phyloP scores from a whole-genome alignment of 1,140 invertebrate genomes.

The Drosophila littoralis region DNA sequence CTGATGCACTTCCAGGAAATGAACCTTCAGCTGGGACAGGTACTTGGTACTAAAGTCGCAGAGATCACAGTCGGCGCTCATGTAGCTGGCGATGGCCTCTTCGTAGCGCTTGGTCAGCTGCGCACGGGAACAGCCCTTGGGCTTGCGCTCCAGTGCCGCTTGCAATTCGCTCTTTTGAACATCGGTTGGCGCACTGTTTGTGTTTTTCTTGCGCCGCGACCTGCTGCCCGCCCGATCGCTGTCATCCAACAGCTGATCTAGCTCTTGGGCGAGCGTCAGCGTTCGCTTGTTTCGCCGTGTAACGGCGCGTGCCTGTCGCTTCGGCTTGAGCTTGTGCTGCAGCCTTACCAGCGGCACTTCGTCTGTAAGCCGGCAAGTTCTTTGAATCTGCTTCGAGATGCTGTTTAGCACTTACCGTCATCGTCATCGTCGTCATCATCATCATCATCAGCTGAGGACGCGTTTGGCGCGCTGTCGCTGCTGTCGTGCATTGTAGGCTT shows the following conservation, averaged over 20 bases:
- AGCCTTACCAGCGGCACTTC: conserved; percentile 62
- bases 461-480: conserved; percentile 2
- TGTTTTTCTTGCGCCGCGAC: conserved; percentile 27
- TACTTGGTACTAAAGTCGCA: conserved; percentile 64
- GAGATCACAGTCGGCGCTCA: conserved; percentile 75
- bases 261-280: conserved; percentile 37
- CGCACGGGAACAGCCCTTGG: conserved; percentile 67
- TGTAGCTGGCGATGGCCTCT: conserved; percentile 70
- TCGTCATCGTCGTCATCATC: conserved; percentile 7
- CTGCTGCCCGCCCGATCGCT: conserved; percentile 2
- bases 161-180: conserved; percentile 53
- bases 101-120: conserved; percentile 69
- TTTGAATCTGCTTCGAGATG: too few species aligned
- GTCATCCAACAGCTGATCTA: conserved; percentile 51
- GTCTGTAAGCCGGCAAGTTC: conserved; percentile 27
- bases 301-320: conserved; percentile 29
- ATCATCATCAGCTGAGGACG: conserved; percentile 27
- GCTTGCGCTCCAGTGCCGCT: conserved; percentile 61
- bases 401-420: not conserved
- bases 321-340: conserved; percentile 53
- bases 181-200: conserved; percentile 13
- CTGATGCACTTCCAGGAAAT: conserved; percentile 70
- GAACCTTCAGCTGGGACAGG: conserved; percentile 64
- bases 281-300: conserved; percentile 25
- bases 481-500: conserved; percentile 14